Conservation (phyloP, 2,888 invertebrate genomes). For the Plagodis dolabraria region DNA sequence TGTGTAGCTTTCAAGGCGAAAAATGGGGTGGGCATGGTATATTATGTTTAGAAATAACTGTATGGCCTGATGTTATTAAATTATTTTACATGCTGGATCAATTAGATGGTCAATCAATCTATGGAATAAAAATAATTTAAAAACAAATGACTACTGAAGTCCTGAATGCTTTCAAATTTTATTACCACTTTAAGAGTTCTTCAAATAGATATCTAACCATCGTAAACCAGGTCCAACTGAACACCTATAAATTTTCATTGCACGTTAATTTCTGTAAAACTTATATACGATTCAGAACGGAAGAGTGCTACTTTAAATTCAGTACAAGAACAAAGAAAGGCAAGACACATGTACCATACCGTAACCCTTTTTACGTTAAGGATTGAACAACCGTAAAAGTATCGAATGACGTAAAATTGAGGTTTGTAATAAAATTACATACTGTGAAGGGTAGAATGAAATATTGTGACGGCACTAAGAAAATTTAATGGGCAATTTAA, state of each 20-base stretch:
- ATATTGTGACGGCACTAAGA: constrained; percentile 61
- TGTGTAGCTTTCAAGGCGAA: no score
- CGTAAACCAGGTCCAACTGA: constrained; percentile 23
- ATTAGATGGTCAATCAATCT: no score
- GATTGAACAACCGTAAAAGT: constrained; percentile 75
- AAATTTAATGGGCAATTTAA: constrained; percentile 54
- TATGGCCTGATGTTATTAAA: no score
- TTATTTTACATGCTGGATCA: no score
- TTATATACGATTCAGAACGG: constrained; percentile 41
- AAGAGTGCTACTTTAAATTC: constrained; percentile 55
- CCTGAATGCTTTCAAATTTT: no score
- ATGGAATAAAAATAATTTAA: no score
- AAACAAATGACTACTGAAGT: no score
- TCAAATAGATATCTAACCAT: constrained; percentile 27
- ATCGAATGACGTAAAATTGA: constrained; percentile 76
- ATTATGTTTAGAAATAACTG: no score
- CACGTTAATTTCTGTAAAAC: constrained; percentile 37
- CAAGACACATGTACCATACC: constrained; percentile 54
- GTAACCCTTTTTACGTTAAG: constrained; percentile 74
- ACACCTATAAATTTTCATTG: constrained; percentile 30
- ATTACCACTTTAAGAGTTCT: constrained; percentile 13
- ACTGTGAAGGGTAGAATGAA: constrained; percentile 70
- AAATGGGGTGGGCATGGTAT: no score
- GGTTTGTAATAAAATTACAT: constrained; percentile 74
- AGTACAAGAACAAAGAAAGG: constrained; percentile 56